Base-by-base conservation (phyloP, 2,797 vertebrate genomes). In the Falco naumanni region DNA sequence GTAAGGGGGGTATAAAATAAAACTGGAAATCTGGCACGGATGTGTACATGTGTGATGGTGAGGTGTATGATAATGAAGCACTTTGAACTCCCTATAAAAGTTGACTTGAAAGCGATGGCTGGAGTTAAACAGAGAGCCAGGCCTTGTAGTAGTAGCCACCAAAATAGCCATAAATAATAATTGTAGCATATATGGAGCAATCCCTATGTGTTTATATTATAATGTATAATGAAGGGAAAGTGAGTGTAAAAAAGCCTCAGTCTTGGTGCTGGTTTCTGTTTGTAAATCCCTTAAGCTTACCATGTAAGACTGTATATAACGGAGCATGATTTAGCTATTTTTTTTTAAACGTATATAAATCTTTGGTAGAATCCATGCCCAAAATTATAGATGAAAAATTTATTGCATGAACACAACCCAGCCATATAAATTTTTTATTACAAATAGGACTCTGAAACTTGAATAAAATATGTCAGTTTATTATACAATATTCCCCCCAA, bases 371-470 rank as follows among this genome's bases (percentile, higher is more conserved):
- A 94, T 95, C 90, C 89, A 63, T 96, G 91, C 94, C 93, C 93
- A 86, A 97, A 96, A 97, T 96, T 97, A 92, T 79, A 84, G 84
- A 97, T 97, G 97, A 97, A 97, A 97, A 97, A 96, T 95, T 93
- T 97, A 97, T 97, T 96, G 89, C 92, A 90, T 76, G 95, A 95
- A 88, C 79, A 84, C 94, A 94, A 90, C 95, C 89, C 89, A 84
- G 87, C 47, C 65, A 1, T 90, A 94, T 97, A 94, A 97, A 96
- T 97, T 86, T 97, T 97, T 97, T 96, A 97, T 96, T 94, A 91
- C 93, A 95, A 97, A 96, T 96, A 95, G 89, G 94, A 74, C 92
- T 93, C 84, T 95, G 90, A 90, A 96, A 97, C 92, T 97, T 94
- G 92, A 96, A 95, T 93, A 96, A 97, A 97, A 97, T 97, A 96